These are phyloP conservation scores for Stylophora pistillata DNA, from an alignment of 64 coral and sea anemone genomes.

Conservation along the genomic window DNA sequence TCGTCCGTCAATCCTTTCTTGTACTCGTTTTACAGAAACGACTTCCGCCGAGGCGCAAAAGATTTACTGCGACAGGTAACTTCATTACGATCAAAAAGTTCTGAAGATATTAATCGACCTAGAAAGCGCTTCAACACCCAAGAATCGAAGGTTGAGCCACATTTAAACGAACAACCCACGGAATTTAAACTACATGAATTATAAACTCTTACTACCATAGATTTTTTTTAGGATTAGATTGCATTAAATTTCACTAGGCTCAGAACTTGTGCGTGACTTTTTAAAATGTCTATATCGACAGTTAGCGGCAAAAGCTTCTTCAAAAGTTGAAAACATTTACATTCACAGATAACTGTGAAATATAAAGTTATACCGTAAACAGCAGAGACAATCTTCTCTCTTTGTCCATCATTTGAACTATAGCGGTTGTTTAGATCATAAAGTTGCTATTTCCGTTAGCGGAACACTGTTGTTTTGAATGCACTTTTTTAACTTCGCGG, in stretches of 20 bases:
- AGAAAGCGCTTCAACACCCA: background rate
- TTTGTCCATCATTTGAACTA: no score
- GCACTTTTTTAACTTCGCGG: background rate
- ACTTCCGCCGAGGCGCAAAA: conserved; percentile 25
- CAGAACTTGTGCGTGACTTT: no score
- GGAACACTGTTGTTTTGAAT: background rate
- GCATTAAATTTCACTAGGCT: no score
- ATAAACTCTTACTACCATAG: background rate
- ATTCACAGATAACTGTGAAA: no score
- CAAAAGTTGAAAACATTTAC: no score
- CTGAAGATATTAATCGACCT: background rate
- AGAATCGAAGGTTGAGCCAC: background rate
- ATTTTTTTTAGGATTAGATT: no score
- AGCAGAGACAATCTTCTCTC: no score
- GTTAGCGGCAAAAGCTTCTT: no score
- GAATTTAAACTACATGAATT: background rate
- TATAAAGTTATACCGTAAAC: no score
- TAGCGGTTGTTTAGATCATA: background rate
- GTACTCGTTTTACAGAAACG: conserved; percentile 46
- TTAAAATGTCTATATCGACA: no score
- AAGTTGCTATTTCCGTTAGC: background rate
- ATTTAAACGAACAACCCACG: background rate
- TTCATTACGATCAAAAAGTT: background rate
- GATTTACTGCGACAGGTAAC: background rate
- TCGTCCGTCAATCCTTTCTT: conserved; percentile 43